Evolutionary conservation across 2,113 vertebrate species (phyloP), one percentile per base, ranked within the genome.

Genomic region (Anarrhichthys ocellatus): DNA sequence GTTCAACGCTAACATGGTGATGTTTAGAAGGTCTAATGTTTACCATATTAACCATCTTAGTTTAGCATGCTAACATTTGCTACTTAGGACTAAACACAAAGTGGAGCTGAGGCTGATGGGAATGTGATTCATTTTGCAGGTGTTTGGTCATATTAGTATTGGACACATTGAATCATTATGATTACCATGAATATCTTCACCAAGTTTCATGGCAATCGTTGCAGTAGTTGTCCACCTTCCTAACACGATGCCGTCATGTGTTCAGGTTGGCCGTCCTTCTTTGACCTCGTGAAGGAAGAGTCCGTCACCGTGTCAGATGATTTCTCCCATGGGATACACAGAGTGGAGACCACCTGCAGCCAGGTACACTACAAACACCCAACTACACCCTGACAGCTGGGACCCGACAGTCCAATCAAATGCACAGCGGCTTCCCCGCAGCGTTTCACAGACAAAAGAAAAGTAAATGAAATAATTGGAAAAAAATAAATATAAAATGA

Each of bases 231-330:
- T 52, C 9, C 52, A 10, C 4, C 54, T 13, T 27, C n/a, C 54
- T 58, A n/a, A 76, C 66, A 20, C 6, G 9, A 56, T 18, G 0
- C 29, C 5, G 9, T 66, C 22, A 6, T 69, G 13, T 65, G 29
- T 80, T n/a, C 89, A 99, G 98, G 98, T 69, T 99, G 98, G 98
- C 98, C 98, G 20, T 97, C 98, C 5, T 99, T 99, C 95, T 97
- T 90, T 2, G 97, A 99, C 76, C 93, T 97, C 73, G 78, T 99
- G 83, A 96, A 93, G 84, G 95, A 97, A 0, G 96, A 98, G 8
- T 94, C 91, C 48, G 48, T 99, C 83, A 73, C 88, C 1, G 78
- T 92, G 87, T 90, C 95, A 0, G 96, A 99, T 56, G 98, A 99
- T 91, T 99, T 96, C 88, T 97, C 98, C 76, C 95, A 96, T 0